Conservation (phyloP, 2,888 invertebrate genomes). For the Lepeophtheirus nordmannii region DNA sequence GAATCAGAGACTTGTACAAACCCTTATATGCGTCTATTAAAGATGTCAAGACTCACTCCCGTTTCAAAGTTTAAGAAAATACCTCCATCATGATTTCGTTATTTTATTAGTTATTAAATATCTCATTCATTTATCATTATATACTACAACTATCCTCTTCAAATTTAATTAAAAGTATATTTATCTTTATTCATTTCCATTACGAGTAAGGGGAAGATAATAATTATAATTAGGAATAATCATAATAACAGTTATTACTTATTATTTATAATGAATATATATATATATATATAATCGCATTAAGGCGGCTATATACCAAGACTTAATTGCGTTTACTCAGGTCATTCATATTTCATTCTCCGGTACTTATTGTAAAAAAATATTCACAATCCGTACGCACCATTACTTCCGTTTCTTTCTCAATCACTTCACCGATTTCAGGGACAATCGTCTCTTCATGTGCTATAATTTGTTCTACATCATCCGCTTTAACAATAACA, state of each 20-base stretch:
- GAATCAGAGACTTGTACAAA: neutral
- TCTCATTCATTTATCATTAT: neutral
- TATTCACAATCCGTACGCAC: neutral
- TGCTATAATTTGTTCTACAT: neutral
- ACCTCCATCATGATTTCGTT: too few relatives aligned
- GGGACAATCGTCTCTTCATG: slow-evolving; percentile 1
- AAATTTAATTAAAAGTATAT: neutral
- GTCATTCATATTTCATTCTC: neutral
- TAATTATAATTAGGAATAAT: neutral
- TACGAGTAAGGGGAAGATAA: neutral
- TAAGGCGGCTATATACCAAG: neutral
- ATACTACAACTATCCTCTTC: neutral
- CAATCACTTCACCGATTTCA: neutral
- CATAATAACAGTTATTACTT: neutral
- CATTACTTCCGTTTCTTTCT: neutral
- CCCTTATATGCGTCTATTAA: neutral
- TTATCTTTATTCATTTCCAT: neutral
- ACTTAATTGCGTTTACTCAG: neutral
- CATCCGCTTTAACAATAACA: neutral
- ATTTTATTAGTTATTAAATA: too few relatives aligned
- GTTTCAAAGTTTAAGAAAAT: neutral
- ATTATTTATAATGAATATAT: neutral
- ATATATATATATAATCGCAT: neutral
- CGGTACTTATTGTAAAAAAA: neutral
- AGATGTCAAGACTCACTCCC: neutral